Conservation (phyloP, 1,140 invertebrate species). For the Danaus melanippus region DNA sequence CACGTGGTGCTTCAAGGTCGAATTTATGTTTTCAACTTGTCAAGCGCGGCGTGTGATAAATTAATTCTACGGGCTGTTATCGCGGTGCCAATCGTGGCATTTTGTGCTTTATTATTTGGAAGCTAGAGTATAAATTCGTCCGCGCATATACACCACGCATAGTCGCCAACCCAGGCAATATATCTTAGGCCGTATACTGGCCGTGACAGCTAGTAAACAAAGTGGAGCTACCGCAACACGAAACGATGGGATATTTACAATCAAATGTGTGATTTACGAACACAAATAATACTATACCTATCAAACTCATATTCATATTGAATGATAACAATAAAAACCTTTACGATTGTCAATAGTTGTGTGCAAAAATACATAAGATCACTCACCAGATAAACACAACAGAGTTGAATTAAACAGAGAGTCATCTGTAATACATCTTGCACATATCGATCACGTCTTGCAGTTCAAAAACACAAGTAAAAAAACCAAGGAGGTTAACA, state of each 20-base stretch:
- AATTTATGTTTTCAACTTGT: slow-evolving; percentile 73
- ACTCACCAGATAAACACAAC: slow-evolving; percentile 58
- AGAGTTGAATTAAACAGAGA: slow-evolving; percentile 42
- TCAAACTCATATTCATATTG: slow-evolving; percentile 3
- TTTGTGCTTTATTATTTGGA: slow-evolving; percentile 25
- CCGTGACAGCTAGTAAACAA: slow-evolving; percentile 72
- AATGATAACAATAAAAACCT: slow-evolving; percentile 9
- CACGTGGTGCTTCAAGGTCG: slow-evolving; percentile 71
- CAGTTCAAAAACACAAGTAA: slow-evolving; percentile 68
- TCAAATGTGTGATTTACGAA: slow-evolving; percentile 2
- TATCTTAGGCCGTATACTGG: slow-evolving; percentile 71
- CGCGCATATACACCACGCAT: slow-evolving; percentile 50
- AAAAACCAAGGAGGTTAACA: slow-evolving; percentile 65
- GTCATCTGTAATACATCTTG: slow-evolving; percentile 69
- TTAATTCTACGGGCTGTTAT: slow-evolving; percentile 71
- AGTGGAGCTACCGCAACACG: slow-evolving; percentile 70
- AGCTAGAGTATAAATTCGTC: slow-evolving; percentile 33
- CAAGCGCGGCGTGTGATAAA: slow-evolving; percentile 72
- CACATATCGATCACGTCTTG: slow-evolving; percentile 70
- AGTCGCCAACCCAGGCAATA: slow-evolving; percentile 72
- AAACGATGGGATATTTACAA: slow-evolving; percentile 20
- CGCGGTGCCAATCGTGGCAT: slow-evolving; percentile 19
- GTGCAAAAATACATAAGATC: slow-evolving; percentile 8
- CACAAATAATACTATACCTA: slow-evolving; percentile 6
- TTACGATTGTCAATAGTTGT: not conserved